Evolutionary conservation across 1,140 invertebrate species (phyloP).

Genomic region (Papilio dardanus): DNA sequence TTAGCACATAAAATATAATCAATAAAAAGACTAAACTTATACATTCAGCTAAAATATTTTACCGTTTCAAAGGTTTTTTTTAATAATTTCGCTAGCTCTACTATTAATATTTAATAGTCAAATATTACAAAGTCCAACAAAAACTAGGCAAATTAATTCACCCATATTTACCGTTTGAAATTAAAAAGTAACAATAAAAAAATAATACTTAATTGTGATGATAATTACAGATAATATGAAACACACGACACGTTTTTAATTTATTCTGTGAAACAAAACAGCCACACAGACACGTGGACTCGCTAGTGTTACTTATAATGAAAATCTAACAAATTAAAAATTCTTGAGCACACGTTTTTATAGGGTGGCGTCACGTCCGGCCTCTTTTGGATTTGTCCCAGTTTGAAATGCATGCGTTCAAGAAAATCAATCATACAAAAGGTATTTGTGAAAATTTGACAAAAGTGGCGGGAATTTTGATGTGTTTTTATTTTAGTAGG

Average conservation of each 20-base stretch:
- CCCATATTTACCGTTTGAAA: no score
- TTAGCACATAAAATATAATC: background rate
- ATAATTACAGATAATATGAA: background rate
- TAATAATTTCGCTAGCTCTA: no score
- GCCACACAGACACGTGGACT: slow-evolving; percentile 7
- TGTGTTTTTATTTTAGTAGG: background rate
- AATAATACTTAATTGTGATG: background rate
- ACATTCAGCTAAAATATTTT: no score
- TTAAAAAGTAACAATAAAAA: background rate
- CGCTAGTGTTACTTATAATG: background rate
- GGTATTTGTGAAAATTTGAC: slow-evolving; percentile 14
- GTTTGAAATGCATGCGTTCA: slow-evolving; percentile 33
- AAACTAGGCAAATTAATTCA: no score
- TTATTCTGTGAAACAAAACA: background rate
- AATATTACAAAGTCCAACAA: no score
- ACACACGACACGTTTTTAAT: background rate
- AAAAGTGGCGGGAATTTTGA: background rate
- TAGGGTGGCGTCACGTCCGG: slow-evolving; percentile 22
- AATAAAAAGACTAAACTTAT: background rate
- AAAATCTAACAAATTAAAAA: slow-evolving; percentile 24
- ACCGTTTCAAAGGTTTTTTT: no score
- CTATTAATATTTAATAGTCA: no score
- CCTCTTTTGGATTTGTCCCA: slow-evolving; percentile 31
- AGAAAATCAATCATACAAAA: background rate
- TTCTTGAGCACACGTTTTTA: slow-evolving; percentile 27